Evolutionary conservation across 2,888 invertebrate genomes (phyloP).

Genomic region (Drosophila limbata): DNA sequence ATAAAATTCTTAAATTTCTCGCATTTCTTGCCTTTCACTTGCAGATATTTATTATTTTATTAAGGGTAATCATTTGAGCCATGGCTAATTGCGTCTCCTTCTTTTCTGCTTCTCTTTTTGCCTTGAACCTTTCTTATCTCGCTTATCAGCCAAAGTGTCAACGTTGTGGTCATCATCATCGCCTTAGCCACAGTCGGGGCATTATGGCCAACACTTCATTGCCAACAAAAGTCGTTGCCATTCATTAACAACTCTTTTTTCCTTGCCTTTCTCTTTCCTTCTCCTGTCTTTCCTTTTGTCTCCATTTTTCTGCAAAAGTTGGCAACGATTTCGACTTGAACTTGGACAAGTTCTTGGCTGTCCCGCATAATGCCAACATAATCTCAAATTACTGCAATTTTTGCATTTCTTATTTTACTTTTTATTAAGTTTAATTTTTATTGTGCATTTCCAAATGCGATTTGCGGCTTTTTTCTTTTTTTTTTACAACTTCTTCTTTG

Average conservation of each 20-base stretch:
- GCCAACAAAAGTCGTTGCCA: constrained; percentile 72
- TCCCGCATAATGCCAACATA: constrained; percentile 62
- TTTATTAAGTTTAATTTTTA: constrained; percentile 63
- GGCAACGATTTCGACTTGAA: constrained; percentile 46
- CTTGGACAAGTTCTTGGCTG: constrained; percentile 22
- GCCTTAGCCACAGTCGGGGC: constrained; percentile 37
- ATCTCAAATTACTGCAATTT: constrained; percentile 78
- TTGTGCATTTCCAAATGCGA: constrained; percentile 59
- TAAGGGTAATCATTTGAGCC: constrained; percentile 30
- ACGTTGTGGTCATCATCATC: constrained; percentile 57
- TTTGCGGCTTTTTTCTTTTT: constrained; percentile 22
- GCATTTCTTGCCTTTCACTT: constrained; percentile 31
- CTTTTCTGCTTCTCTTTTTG: neutral
- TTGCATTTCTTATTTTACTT: constrained; percentile 20
- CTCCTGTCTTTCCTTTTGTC: neutral
- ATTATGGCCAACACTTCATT: constrained; percentile 79
- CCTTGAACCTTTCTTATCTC: constrained; percentile 56
- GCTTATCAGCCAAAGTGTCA: constrained; percentile 66
- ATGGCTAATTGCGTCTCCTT: constrained; percentile 46
- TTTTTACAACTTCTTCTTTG: neutral
- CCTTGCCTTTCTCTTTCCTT: neutral
- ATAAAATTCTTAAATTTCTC: neutral
- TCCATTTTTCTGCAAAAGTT: constrained; percentile 54
- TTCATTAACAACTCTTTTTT: constrained; percentile 68
- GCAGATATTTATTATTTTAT: constrained; percentile 30